These are phyloP conservation scores for Gallinago jamesoni DNA, from an alignment of 2,113 vertebrate genomes.

Conservation along the genomic window DNA sequence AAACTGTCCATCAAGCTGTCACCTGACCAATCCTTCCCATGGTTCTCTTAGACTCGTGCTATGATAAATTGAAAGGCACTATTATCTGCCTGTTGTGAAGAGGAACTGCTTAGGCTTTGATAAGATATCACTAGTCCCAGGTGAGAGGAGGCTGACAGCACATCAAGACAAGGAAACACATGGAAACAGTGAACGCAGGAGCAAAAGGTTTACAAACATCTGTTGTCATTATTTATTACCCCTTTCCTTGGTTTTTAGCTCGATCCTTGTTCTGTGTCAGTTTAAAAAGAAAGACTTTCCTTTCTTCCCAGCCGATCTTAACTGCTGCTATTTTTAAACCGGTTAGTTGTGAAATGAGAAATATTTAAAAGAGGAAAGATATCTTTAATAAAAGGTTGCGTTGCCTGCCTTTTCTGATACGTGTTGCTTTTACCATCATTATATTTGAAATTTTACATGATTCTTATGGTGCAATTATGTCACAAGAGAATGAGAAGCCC, in stretches of 20 bases:
- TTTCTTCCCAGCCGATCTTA: constrained; percentile 44
- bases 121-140: constrained; percentile 99
- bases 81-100: constrained; percentile 87
- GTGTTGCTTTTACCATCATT: constrained; percentile 9
- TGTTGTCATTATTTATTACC: constrained; percentile 81
- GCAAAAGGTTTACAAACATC: constrained; percentile 84
- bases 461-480: constrained; percentile 15
- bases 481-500: constrained; percentile 28
- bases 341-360: constrained; percentile 1
- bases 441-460: constrained; percentile 25
- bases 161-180: constrained; percentile 88
- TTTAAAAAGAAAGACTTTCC: constrained; percentile 62
- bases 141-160: constrained; percentile 91
- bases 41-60: constrained; percentile 84
- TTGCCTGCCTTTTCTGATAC: constrained; percentile 41
- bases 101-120: constrained; percentile 98
- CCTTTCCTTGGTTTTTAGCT: constrained; percentile 70
- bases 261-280: constrained; percentile 52
- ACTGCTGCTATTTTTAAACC: constrained; percentile 55
- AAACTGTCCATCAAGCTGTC: constrained; percentile 96
- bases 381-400: constrained; percentile 55
- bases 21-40: constrained; percentile 92
- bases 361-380: constrained; percentile 49
- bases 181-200: constrained; percentile 80
- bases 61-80: constrained; percentile 89